Evolutionary conservation across 2,113 vertebrate species (phyloP), one percentile per base, ranked within the genome.

Genomic region (Machaerirhynchus nigripectus): DNA sequence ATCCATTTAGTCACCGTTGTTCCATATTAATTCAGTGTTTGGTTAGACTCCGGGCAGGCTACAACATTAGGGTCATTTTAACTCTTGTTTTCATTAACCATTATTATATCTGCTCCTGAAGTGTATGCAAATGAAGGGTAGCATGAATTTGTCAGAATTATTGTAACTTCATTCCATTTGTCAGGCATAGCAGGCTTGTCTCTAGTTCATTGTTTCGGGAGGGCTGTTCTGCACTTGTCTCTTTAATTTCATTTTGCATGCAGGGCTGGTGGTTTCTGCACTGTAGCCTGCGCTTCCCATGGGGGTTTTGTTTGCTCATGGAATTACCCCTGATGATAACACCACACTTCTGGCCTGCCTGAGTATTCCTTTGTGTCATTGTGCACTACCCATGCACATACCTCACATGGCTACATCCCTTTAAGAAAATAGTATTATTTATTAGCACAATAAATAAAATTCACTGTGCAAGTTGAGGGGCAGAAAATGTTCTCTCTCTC

Each of bases 91-190:
- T 95, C 87, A 90, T 97, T 97, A 93, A 35, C 12, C 1, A 53
- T 87, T 94, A 92, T 88, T 94, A 84, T 69, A 83, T 76, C 74
- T 64, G 52, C 24, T 95, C 90, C 74, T 94, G 49, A 64, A 92
- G n/a, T 22, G 18, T 60, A 97, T 94, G 93, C 84, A 96, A 93
- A 97, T 97, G 57, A 93, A 67, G 35, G 50, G 33, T 42, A 73
- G 61, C 50, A 94, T 90, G 82, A 95, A 96, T 97, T 97, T 91
- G 90, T 97, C 95, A 97, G 90, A 96, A 96, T 95, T 92, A 93
- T 94, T 77, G 89, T 84, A 84, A 90, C 68, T 79, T 84, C 81
- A 97, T 94, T 94, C 57, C 9, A 5, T 74, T 90, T 96, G 96
- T 93, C 95, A 96, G 76, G 90, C 96, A 82, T 90, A 89, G 39